Conservation (phyloP, 1,140 invertebrate species). For the Vanessa tameamea region DNA sequence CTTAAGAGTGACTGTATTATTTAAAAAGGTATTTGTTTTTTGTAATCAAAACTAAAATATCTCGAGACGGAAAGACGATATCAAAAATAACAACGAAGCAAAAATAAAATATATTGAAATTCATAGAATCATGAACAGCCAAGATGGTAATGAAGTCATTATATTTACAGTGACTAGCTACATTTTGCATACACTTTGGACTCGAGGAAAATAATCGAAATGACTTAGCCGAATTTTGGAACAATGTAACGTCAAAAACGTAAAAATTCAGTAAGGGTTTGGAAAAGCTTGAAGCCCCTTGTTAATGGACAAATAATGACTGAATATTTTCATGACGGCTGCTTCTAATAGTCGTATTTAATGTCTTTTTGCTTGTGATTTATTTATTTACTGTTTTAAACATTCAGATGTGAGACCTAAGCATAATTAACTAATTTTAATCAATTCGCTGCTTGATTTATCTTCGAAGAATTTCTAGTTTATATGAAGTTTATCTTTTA, state of each 20-base stretch:
- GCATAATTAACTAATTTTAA: too few relatives aligned
- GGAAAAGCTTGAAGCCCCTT: background rate
- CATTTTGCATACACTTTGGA: slow-evolving; percentile 14
- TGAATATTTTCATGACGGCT: slow-evolving; percentile 10
- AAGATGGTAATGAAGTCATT: slow-evolving; percentile 29
- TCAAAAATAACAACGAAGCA: slow-evolving; percentile 1
- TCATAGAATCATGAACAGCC: slow-evolving; percentile 11
- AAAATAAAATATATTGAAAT: background rate
- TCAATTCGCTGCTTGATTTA: too few relatives aligned
- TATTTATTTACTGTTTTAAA: background rate
- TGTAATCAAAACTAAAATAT: background rate
- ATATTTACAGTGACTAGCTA: slow-evolving; percentile 16
- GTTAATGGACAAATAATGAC: slow-evolving; percentile 18
- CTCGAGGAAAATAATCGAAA: slow-evolving; percentile 24
- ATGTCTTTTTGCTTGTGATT: slow-evolving; percentile 6
- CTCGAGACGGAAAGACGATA: background rate
- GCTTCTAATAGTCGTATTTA: slow-evolving; percentile 1
- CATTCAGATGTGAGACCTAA: background rate
- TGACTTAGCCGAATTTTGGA: slow-evolving; percentile 20
- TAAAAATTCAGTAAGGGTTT: background rate
- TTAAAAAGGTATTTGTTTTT: background rate
- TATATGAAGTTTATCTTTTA: too few relatives aligned
- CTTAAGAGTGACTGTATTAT: too few relatives aligned
- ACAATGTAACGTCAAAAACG: slow-evolving; percentile 10
- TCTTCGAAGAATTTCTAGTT: too few relatives aligned